Conservation (phyloP, 2,888 invertebrate genomes). For the Phasia obesa region DNA sequence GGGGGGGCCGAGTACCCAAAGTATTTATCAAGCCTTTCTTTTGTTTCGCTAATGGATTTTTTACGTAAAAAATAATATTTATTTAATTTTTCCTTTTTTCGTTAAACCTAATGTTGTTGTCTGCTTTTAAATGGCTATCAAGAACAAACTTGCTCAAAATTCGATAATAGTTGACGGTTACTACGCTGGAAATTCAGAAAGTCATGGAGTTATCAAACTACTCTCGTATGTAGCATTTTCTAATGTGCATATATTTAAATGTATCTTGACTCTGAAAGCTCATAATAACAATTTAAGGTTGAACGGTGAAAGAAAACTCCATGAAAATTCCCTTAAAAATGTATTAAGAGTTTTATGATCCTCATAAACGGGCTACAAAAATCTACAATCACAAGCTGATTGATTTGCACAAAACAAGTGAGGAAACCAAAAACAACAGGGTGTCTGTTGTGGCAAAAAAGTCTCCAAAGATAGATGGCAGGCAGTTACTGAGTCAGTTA, state of each 20-base stretch:
- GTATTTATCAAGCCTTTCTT: too few species aligned
- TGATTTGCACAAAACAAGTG: slow-evolving; percentile 64
- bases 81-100: too few species aligned
- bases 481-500: too few species aligned
- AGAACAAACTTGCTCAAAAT: too few species aligned
- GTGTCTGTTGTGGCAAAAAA: slow-evolving; percentile 25
- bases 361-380: slow-evolving; percentile 65
- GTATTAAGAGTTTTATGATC: slow-evolving; percentile 55
- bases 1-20: too few species aligned
- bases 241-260: background rate
- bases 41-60: too few species aligned
- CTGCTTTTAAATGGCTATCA: too few species aligned
- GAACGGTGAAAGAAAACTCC: slow-evolving; percentile 15
- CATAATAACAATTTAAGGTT: background rate
- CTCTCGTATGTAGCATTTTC: background rate
- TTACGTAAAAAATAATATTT: too few species aligned
- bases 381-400: slow-evolving; percentile 65
- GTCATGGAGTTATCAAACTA: too few species aligned
- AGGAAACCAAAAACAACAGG: slow-evolving; percentile 63
- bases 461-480: background rate
- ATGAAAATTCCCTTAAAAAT: slow-evolving; percentile 56
- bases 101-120: too few species aligned
- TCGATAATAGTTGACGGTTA: too few species aligned
- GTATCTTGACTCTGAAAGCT: background rate
- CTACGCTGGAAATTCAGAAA: too few species aligned